These are phyloP conservation scores for Cochlearius cochlearius DNA, from an alignment of 2,113 vertebrate species.

Conservation along the genomic window DNA sequence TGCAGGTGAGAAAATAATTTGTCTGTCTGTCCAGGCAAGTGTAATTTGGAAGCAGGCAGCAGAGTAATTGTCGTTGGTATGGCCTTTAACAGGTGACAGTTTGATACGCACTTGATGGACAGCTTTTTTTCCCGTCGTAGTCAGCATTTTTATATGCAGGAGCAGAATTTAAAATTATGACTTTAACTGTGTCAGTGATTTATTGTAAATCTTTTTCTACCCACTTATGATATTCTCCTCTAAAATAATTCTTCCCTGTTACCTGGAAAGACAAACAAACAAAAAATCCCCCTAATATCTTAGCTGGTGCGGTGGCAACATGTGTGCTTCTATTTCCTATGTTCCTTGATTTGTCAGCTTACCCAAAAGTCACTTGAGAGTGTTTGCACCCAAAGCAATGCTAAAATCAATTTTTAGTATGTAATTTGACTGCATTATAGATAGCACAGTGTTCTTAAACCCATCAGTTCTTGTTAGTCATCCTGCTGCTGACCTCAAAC, in stretches of 20 bases:
- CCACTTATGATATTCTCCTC: neutral
- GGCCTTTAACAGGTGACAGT: constrained; percentile 36
- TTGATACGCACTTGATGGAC: constrained; percentile 39
- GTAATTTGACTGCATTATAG: neutral
- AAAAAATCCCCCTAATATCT: no score
- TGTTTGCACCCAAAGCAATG: neutral
- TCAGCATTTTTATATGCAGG: constrained; percentile 21
- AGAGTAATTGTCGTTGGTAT: constrained; percentile 40
- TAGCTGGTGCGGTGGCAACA: neutral
- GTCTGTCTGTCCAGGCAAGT: neutral
- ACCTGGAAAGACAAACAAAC: neutral
- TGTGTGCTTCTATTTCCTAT: neutral
- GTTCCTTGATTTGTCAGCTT: neutral
- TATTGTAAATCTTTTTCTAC: constrained; percentile 19
- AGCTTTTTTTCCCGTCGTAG: neutral
- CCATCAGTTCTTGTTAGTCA: neutral
- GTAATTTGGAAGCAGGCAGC: neutral
- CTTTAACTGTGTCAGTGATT: neutral
- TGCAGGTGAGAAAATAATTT: neutral
- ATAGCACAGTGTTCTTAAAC: neutral
- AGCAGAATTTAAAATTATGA: neutral
- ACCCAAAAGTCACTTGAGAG: neutral
- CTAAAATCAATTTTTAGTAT: neutral
- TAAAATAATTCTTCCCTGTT: constrained; percentile 12
- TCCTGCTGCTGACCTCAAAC: neutral